Conservation (phyloP, 1,140 invertebrate genomes). For the Cheumatopsyche charites region DNA sequence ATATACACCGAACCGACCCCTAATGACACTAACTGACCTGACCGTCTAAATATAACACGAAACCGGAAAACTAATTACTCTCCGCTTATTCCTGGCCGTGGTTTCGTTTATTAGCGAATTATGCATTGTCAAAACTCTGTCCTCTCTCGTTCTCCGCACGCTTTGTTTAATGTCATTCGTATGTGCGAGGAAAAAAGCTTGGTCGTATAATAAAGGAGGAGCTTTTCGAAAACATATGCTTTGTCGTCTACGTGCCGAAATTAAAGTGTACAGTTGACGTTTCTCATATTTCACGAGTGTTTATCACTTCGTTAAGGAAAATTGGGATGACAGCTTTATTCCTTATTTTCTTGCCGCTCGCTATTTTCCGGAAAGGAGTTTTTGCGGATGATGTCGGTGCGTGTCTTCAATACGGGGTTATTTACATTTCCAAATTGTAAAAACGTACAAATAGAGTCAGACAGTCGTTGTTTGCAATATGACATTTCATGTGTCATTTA, state of each 20-base stretch:
- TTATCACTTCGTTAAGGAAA: constrained; percentile 16
- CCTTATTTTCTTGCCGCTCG: not conserved
- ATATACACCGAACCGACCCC: constrained; percentile 6
- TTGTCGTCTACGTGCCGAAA: constrained; percentile 2
- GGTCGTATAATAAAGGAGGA: not conserved
- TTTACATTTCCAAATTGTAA: too few species aligned
- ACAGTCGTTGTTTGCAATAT: too few species aligned
- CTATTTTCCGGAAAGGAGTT: not conserved
- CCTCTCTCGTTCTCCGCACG: not conserved
- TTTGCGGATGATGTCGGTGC: not conserved
- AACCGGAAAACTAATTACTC: too few species aligned
- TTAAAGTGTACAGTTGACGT: constrained; percentile 24
- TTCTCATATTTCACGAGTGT: constrained; percentile 22
- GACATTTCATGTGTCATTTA: too few species aligned
- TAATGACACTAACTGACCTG: constrained; percentile 22
- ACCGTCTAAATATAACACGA: not conserved
- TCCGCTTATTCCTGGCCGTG: too few species aligned
- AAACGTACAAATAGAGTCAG: not conserved
- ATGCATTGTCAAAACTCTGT: too few species aligned
- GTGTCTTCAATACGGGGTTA: too few species aligned
- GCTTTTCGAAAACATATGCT: constrained; percentile 6
- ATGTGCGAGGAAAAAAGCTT: not conserved
- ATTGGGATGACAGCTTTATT: constrained; percentile 25
- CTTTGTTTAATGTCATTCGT: not conserved
- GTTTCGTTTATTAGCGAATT: too few species aligned